Percentiles rank a stretch among this genome's conserved stretches.
These are phyloP conservation scores for Metopia argyrocephala DNA, from an alignment of 2,888 invertebrate species.

Conservation along the genomic window DNA sequence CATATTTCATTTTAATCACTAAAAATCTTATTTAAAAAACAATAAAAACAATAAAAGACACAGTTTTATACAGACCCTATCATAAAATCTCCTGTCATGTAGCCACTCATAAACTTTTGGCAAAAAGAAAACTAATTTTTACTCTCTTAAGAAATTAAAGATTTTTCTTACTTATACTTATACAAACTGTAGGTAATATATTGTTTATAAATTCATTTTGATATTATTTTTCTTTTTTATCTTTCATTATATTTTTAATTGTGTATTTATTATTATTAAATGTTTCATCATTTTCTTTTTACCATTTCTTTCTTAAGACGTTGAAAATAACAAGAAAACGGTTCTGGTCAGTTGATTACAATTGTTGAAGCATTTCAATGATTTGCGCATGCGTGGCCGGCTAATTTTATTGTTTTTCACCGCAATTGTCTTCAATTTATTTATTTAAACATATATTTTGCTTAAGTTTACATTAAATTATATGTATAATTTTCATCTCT, in stretches of 20 bases:
- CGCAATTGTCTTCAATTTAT: no score
- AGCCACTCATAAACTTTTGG: no score
- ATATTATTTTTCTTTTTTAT: background rate
- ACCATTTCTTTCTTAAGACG: background rate
- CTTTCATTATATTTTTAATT: background rate
- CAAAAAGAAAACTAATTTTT: no score
- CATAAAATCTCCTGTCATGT: no score
- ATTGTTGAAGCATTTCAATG: slow-evolving; percentile 55
- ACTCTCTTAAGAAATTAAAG: no score
- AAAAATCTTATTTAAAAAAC: no score
- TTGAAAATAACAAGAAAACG: background rate
- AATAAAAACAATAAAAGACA: no score
- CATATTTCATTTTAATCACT: no score
- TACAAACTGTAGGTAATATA: no score
- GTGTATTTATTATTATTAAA: slow-evolving; percentile 27
- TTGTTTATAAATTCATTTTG: background rate
- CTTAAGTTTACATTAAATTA: background rate
- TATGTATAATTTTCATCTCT: no score
- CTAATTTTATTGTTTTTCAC: slow-evolving; percentile 41
- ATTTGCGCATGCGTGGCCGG: slow-evolving; percentile 63
- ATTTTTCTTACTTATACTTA: no score
- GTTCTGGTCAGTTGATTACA: slow-evolving; percentile 59
- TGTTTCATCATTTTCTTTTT: slow-evolving; percentile 42
- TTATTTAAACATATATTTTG: background rate
- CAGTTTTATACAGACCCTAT: no score